Conservation (phyloP, 1,140 invertebrate genomes). For the Neodiprion virginianus region DNA sequence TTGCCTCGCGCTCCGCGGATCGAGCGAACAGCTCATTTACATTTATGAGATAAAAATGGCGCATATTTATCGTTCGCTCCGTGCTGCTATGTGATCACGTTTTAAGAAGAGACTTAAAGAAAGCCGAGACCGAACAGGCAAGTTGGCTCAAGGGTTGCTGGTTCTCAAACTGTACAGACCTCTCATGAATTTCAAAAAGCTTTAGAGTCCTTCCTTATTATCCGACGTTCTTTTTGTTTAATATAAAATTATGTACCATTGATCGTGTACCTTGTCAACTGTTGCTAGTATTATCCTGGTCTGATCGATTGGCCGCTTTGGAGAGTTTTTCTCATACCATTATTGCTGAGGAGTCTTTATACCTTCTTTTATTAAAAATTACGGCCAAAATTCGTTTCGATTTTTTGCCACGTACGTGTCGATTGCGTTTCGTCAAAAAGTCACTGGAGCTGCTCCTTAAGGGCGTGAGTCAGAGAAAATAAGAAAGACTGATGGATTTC, state of each 20-base stretch:
- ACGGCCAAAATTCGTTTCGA: too few species aligned
- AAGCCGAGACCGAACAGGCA: not conserved
- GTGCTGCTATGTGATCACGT: conserved; percentile 8
- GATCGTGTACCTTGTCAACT: too few species aligned
- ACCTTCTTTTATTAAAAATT: too few species aligned
- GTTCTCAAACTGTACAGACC: not conserved
- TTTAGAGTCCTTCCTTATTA: not conserved
- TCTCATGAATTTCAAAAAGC: not conserved
- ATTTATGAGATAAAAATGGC: conserved; percentile 22
- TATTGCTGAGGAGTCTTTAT: too few species aligned
- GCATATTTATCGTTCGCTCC: conserved; percentile 15
- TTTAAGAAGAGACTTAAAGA: conserved; percentile 11
- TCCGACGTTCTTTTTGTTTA: not conserved
- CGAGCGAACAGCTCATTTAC: conserved; percentile 18
- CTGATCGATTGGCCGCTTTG: too few species aligned
- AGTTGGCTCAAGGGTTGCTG: conserved; percentile 8
- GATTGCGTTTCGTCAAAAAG: too few species aligned
- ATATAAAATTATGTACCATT: not conserved
- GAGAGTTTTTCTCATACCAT: too few species aligned
- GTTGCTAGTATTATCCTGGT: too few species aligned
- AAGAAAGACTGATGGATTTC: too few species aligned
- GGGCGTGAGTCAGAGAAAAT: too few species aligned
- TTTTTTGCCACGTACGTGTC: too few species aligned
- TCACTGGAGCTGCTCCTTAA: too few species aligned
- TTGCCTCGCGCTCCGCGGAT: conserved; percentile 8